Base-by-base conservation (phyloP, 1,140 invertebrate genomes). In the Aporrectodea caliginosa region DNA sequence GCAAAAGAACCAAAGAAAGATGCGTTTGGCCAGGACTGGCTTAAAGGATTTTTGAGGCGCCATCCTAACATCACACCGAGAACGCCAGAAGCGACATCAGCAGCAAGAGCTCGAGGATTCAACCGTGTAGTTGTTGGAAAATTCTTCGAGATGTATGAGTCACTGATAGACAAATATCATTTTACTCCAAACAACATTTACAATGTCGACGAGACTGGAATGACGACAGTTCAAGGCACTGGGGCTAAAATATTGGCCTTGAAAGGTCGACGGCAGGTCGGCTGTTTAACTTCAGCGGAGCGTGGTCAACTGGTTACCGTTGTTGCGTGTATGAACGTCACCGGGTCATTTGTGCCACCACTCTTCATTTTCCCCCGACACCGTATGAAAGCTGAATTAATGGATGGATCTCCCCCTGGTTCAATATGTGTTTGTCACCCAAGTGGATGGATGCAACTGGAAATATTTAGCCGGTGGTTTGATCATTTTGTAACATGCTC, bases 331-430 rank as follows among this genome's bases (percentile, higher is more conserved):
- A 73, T 73, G 30, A 76, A 35, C 29, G 70, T 70, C 35, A 29
- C 70, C 30, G 30, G 30, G 29, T 6, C 30, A 35, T 82, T 69
- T 58, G 75, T 84, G 35, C 85, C 84, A 35, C 85, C 85, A 22
- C 69, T 84, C 34, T 83, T 85, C 43, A 82, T 86, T 69, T 86
- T 85, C 73, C 85, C 85, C 14, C 76, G 85, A 78, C 79, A 79
- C 35, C 74, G 82, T 30, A 84, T 82, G 81, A 78, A 78, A 35
- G 78, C 82, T 30, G 77, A 87, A 81, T 88, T 90, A 80, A 78
- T 90, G 32, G 85, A 83, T 75, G 85, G 86, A 12, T 30, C 35
- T 31, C 76, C 75, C 22, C 35, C 81, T 33, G 75, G 69, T 12
- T 43, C 83, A 33, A 72, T 78, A 32, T 81, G 77, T 27, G 16